A percentile compares a stretch with the other conserved stretches of the same genome.
These are phyloP conservation scores for Psylliodes chrysocephalus DNA, from an alignment of 2,888 invertebrate species.

Conservation along the genomic window DNA sequence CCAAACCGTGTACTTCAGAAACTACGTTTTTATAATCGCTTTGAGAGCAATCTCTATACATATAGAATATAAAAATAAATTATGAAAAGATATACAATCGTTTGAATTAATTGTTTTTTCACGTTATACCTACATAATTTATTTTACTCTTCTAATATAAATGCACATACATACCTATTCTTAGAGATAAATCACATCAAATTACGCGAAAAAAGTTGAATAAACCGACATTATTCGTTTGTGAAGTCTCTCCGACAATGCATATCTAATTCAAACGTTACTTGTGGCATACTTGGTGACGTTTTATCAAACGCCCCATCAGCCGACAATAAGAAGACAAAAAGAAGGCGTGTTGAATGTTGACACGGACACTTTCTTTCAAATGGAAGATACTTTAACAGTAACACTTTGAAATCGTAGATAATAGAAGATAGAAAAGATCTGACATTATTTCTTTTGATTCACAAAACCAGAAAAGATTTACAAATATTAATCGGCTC, in stretches of 20 bases:
- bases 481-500: no score
- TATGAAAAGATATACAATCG: no score
- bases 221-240: slow-evolving; percentile 5
- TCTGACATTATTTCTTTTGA: not conserved
- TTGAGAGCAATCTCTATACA: no score
- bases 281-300: slow-evolving; percentile 22
- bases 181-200: no score
- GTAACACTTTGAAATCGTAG: not conserved
- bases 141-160: no score
- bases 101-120: no score
- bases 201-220: not conserved
- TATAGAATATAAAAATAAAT: no score
- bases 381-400: slow-evolving; percentile 1
- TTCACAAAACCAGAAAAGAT: no score
- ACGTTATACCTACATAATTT: no score
- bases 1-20: no score
- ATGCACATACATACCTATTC: no score
- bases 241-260: not conserved
- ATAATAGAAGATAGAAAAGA: not conserved
- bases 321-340: slow-evolving; percentile 20
- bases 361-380: not conserved
- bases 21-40: no score
- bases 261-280: slow-evolving; percentile 26
- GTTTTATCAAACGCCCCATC: slow-evolving; percentile 13
- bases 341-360: slow-evolving; percentile 15